Percentiles rank a stretch among this genome's conserved stretches.
These are phyloP conservation scores for Drosophila pectinifera DNA, from an alignment of 1,140 invertebrate genomes.

Conservation along the genomic window DNA sequence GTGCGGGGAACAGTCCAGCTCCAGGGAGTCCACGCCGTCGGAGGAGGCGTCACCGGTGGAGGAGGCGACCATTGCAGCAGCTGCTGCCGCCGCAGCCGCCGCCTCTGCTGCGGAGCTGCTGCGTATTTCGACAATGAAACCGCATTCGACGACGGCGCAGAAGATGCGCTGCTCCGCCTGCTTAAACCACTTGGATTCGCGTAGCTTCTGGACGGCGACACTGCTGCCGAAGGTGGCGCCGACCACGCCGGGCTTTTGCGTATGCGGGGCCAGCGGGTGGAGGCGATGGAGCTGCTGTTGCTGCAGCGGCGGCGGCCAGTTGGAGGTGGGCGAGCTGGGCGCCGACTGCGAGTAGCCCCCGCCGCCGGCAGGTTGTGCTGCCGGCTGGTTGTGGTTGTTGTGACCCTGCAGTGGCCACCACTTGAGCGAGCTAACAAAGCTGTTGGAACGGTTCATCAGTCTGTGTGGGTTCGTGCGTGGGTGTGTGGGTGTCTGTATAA, in stretches of 20 bases:
- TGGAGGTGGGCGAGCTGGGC: constrained; percentile 73
- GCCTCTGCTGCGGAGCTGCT: constrained; percentile 79
- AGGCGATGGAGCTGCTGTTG: constrained; percentile 62
- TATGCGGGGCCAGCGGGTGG: constrained; percentile 51
- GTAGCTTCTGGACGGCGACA: constrained; percentile 88
- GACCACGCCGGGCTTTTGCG: constrained; percentile 55
- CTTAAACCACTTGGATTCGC: constrained; percentile 89
- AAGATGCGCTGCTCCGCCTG: constrained; percentile 88
- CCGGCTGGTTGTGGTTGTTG: constrained; percentile 69
- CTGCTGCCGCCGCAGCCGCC: constrained; percentile 56
- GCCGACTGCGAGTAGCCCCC: constrained; percentile 70
- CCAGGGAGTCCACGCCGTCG: constrained; percentile 58
- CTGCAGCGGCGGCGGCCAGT: constrained; percentile 69
- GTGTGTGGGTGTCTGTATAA: constrained; percentile 14
- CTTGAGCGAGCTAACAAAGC: constrained; percentile 81
- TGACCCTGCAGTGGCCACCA: constrained; percentile 84
- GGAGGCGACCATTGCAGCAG: constrained; percentile 55
- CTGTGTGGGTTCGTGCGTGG: constrained; percentile 24
- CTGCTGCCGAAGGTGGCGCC: constrained; percentile 87
- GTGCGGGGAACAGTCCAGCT: constrained; percentile 57
- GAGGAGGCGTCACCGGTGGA: constrained; percentile 24
- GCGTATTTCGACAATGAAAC: constrained; percentile 88
- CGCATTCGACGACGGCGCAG: constrained; percentile 89
- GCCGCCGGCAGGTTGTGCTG: constrained; percentile 32
- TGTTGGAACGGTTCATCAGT: constrained; percentile 82